phyloP scores from a whole-genome alignment of 2,888 invertebrate genomes.

The Nemotelus nigrinus region DNA sequence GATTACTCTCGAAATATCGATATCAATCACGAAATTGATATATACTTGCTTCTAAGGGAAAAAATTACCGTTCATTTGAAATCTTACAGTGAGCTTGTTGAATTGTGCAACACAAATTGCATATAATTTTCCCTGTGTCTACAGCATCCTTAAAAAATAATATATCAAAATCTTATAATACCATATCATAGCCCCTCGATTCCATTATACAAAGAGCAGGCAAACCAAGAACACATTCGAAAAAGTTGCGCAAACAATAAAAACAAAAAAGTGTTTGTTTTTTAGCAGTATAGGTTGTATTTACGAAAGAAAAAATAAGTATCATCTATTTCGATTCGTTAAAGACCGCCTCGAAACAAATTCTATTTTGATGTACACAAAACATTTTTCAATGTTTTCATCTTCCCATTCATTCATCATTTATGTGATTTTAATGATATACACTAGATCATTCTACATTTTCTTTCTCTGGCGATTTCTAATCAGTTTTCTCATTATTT shows the following conservation, averaged over 20 bases:
- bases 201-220: background rate
- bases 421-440: slow-evolving; percentile 49
- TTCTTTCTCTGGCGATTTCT: slow-evolving; percentile 47
- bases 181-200: no score
- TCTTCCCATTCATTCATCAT: slow-evolving; percentile 43
- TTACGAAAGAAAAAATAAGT: background rate
- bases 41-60: no score
- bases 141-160: no score
- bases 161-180: no score
- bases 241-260: background rate
- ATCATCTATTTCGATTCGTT: background rate
- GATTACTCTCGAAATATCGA: no score
- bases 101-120: no score
- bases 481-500: slow-evolving; percentile 49
- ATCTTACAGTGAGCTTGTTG: no score
- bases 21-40: no score
- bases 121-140: no score
- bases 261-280: no score
- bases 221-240: background rate
- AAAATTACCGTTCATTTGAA: no score
- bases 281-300: no score
- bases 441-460: slow-evolving; percentile 50
- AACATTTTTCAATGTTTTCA: slow-evolving; percentile 49
- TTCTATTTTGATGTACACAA: slow-evolving; percentile 13
- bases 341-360: slow-evolving; percentile 30